Evolutionary conservation across 2,797 vertebrate species (phyloP).

Genomic region (Artibeus jamaicensis): DNA sequence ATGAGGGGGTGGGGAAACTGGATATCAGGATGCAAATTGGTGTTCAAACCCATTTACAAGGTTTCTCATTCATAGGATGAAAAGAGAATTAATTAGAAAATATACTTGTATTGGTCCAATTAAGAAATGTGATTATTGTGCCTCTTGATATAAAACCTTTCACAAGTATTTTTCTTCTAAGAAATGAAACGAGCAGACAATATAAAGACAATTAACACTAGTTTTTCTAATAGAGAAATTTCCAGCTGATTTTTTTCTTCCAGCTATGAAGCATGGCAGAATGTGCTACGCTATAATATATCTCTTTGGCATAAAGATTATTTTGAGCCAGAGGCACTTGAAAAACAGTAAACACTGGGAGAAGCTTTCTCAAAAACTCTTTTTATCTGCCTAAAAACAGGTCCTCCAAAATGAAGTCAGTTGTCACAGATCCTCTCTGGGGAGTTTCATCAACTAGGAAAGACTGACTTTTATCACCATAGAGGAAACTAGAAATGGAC

Average conservation of each 20-base stretch:
- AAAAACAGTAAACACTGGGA: background rate
- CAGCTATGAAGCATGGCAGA: background rate
- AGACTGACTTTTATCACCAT: background rate
- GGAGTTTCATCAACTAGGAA: background rate
- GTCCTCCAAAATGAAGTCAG: background rate
- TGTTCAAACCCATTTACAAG: background rate
- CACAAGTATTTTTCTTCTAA: background rate
- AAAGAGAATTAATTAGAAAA: constrained; percentile 30
- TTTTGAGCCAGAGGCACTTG: background rate
- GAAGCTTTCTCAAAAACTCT: background rate
- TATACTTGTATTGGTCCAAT: background rate
- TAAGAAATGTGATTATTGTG: background rate
- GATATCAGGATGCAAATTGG: constrained; percentile 31
- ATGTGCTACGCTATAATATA: background rate
- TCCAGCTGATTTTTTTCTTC: background rate
- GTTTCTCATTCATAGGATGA: constrained; percentile 13
- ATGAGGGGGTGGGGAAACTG: background rate
- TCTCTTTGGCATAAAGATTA: background rate
- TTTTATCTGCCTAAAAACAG: background rate
- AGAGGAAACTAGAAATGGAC: background rate
- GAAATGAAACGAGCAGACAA: background rate
- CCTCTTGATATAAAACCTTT: background rate
- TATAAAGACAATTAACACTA: background rate
- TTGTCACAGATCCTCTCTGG: background rate
- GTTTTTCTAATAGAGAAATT: background rate